A percentile compares a stretch with the other conserved stretches of the same genome.
phyloP scores from a whole-genome alignment of 2,113 vertebrate genomes.

The Chinchilla lanigera region DNA sequence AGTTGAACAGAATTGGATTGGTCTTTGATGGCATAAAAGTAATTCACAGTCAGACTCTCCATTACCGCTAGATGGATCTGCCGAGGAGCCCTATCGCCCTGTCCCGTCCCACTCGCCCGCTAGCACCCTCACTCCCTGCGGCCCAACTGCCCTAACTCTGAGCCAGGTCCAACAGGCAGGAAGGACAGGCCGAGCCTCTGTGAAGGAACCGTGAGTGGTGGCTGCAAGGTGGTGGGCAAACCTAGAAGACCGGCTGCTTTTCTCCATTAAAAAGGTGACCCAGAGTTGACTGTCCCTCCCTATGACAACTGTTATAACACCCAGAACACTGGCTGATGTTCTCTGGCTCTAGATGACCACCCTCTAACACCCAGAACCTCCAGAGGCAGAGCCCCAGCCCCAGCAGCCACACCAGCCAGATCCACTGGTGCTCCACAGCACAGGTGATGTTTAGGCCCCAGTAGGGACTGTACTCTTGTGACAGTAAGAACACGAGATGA shows the following conservation, averaged over 20 bases:
- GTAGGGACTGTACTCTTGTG: slow-evolving; percentile 75
- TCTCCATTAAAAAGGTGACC: neutral
- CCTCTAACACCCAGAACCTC: slow-evolving; percentile 83
- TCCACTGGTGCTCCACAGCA: slow-evolving; percentile 63
- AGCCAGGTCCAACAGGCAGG: neutral
- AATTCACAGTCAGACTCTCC: slow-evolving; percentile 82
- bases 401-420: slow-evolving; percentile 86
- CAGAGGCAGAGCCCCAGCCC: slow-evolving; percentile 79
- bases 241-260: neutral
- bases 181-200: neutral
- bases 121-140: neutral
- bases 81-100: neutral
- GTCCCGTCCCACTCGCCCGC: neutral
- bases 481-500: slow-evolving; percentile 89
- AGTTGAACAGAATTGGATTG: slow-evolving; percentile 95
- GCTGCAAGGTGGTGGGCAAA: neutral
- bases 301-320: slow-evolving; percentile 90
- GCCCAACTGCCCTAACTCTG: neutral
- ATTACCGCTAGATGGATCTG: neutral
- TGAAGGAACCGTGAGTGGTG: neutral
- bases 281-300: slow-evolving; percentile 56
- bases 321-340: slow-evolving; percentile 89
- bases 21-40: slow-evolving; percentile 93
- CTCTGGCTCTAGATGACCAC: slow-evolving; percentile 87
- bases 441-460: slow-evolving; percentile 67